phyloP scores from a whole-genome alignment of 2,113 vertebrate genomes.

The Ploceus nigricollis region DNA sequence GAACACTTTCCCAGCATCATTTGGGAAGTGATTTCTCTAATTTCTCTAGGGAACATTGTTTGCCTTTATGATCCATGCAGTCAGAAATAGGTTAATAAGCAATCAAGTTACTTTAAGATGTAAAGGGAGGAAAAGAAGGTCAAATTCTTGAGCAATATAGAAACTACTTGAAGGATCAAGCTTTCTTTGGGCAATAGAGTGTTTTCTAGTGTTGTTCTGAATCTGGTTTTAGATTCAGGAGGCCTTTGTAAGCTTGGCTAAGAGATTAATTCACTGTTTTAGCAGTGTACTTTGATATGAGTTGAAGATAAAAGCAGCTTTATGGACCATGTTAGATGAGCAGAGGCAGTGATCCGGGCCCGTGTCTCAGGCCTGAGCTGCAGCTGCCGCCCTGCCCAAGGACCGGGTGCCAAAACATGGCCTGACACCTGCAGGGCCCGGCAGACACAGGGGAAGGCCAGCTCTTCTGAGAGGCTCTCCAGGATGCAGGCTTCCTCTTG shows the following conservation, averaged over 20 bases:
- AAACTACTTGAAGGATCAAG: background rate
- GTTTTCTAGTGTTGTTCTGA: background rate
- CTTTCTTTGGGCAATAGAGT: background rate
- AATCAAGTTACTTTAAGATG: background rate
- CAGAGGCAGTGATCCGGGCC: background rate
- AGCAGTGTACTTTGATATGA: background rate
- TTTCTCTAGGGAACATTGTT: background rate
- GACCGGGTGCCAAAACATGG: background rate
- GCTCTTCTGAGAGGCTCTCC: background rate
- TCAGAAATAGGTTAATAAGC: background rate
- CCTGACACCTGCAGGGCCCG: background rate
- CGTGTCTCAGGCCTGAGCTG: rapidly evolving
- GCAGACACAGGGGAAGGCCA: rapidly evolving
- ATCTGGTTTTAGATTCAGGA: background rate
- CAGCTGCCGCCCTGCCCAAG: rapidly evolving
- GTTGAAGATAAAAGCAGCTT: background rate
- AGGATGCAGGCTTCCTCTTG: background rate
- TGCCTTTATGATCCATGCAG: background rate
- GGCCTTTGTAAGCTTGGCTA: background rate
- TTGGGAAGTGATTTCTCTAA: background rate
- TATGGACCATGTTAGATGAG: background rate
- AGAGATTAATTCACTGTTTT: background rate
- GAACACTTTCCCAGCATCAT: background rate
- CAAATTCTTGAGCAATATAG: background rate
- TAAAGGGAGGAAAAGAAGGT: background rate